phyloP scores from a whole-genome alignment of 2,113 vertebrate species.

The Xiphorhynchus elegans region DNA sequence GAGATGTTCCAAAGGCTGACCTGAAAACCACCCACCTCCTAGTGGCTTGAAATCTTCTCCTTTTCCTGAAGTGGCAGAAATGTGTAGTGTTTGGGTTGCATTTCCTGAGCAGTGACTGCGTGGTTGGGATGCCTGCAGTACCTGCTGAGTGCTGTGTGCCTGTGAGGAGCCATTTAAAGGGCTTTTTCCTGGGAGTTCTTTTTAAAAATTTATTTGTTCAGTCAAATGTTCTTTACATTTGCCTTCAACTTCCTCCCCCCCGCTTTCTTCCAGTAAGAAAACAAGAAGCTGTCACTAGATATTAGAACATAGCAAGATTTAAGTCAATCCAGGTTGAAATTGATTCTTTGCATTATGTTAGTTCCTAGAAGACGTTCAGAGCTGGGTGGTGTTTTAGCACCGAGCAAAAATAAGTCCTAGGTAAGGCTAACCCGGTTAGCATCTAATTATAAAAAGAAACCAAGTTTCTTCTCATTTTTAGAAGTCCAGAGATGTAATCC shows the following conservation, averaged over 20 bases:
- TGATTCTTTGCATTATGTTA: background rate
- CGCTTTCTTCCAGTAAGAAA: constrained; percentile 7
- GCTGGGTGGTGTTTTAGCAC: background rate
- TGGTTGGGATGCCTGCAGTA: background rate
- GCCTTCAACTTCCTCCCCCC: background rate
- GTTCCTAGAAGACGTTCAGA: background rate
- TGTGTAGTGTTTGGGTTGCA: background rate
- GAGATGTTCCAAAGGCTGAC: background rate
- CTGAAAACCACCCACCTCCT: background rate
- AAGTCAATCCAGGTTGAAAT: background rate
- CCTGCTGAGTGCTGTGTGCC: background rate
- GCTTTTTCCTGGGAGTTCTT: background rate
- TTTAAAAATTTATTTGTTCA: constrained; percentile 7
- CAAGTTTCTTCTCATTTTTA: background rate
- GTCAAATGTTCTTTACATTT: background rate
- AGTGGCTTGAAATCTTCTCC: background rate
- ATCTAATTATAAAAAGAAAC: background rate
- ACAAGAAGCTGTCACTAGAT: background rate
- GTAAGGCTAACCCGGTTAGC: background rate
- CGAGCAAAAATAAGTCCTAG: background rate
- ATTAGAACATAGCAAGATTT: background rate
- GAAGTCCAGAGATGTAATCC: background rate
- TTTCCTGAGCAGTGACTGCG: background rate
- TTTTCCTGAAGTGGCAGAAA: background rate
- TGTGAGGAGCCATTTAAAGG: background rate